Evolutionary conservation across 2,888 invertebrate genomes (phyloP).

Genomic region (Branchellion lobata): DNA sequence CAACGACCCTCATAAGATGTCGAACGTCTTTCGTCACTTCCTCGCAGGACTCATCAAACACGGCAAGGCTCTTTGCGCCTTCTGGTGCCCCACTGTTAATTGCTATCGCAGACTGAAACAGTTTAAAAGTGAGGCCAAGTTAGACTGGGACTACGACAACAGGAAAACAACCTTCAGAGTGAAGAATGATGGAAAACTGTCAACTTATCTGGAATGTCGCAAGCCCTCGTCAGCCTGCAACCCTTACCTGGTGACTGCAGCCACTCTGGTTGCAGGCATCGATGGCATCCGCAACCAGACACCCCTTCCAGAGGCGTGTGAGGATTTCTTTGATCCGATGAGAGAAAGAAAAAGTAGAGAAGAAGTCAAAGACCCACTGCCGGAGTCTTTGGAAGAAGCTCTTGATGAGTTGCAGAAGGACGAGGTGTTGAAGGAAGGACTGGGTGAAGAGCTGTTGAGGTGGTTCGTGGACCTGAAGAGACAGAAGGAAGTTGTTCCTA

Average conservation of each 20-base stretch:
- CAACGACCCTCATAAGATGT: slow-evolving; percentile 34
- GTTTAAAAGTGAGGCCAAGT: neutral
- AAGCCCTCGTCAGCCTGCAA: slow-evolving; percentile 47
- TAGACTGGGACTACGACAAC: slow-evolving; percentile 47
- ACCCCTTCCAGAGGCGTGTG: neutral
- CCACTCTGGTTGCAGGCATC: slow-evolving; percentile 50
- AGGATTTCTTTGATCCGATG: neutral
- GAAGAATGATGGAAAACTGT: slow-evolving; percentile 23
- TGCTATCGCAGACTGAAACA: slow-evolving; percentile 49
- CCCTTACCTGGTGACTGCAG: slow-evolving; percentile 50
- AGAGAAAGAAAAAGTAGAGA: neutral
- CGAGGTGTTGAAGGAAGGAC: slow-evolving; percentile 34
- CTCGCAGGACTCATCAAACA: slow-evolving; percentile 50
- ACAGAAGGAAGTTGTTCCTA: slow-evolving; percentile 45
- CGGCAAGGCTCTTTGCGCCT: slow-evolving; percentile 45
- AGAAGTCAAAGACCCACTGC: slow-evolving; percentile 21
- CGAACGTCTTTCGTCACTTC: slow-evolving; percentile 45
- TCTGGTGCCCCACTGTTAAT: slow-evolving; percentile 50
- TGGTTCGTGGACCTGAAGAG: slow-evolving; percentile 47
- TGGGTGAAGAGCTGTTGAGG: slow-evolving; percentile 46
- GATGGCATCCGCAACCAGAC: slow-evolving; percentile 49
- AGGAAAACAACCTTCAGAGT: slow-evolving; percentile 36
- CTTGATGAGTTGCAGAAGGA: slow-evolving; percentile 45
- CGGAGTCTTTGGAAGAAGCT: slow-evolving; percentile 45
- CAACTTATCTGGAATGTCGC: slow-evolving; percentile 49